A percentile compares a stretch with the other conserved stretches of the same genome.
Conservation (phyloP, 92 coral and sea anemone species). For the Virgularia gustaviana region DNA sequence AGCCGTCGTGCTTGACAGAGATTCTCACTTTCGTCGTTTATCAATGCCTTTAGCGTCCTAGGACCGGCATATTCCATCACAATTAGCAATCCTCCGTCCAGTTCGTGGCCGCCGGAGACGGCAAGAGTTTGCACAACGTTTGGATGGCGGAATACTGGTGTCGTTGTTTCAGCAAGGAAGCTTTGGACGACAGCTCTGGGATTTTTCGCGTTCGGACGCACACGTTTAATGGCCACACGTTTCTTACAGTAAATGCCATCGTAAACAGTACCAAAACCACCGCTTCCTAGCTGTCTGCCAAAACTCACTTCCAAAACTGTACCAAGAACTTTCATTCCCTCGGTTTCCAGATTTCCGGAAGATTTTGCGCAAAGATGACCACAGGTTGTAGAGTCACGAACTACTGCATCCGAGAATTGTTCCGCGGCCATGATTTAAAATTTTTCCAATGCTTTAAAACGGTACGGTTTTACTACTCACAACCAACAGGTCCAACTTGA, state of each 20-base stretch:
- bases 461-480: no score
- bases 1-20: constrained; percentile 56
- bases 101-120: constrained; percentile 58
- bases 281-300: constrained; percentile 62
- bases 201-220: constrained; percentile 60
- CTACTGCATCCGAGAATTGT: no score
- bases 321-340: no score
- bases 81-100: constrained; percentile 53
- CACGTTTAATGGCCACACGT: constrained; percentile 64
- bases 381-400: no score
- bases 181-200: constrained; percentile 68
- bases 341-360: no score
- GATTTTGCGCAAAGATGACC: no score
- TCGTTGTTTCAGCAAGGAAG: constrained; percentile 64
- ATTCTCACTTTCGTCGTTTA: constrained; percentile 61
- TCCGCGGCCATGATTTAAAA: no score
- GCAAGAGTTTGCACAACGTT: constrained; percentile 76
- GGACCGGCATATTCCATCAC: constrained; percentile 78
- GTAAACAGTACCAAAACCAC: constrained; percentile 77
- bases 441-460: no score
- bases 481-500: no score
- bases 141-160: constrained; percentile 57
- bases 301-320: no score
- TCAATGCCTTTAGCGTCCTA: constrained; percentile 62
- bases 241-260: constrained; percentile 59